phyloP scores from a whole-genome alignment of 2,888 invertebrate species.

The Trissolcus brochymenae region DNA sequence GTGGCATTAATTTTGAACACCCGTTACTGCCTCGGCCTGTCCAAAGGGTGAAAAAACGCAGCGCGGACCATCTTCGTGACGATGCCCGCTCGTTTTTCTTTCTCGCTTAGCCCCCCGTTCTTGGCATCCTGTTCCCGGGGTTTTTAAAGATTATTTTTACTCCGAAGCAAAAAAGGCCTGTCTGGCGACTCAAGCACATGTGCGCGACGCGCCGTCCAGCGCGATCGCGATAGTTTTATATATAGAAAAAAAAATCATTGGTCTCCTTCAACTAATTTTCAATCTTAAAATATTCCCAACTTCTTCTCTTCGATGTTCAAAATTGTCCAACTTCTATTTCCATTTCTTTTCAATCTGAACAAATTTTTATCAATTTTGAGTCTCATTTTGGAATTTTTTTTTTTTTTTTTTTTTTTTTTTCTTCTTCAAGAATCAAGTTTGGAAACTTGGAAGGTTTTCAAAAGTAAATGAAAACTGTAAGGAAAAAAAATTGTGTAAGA shows the following conservation, averaged over 20 bases:
- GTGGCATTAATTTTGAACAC: conserved; percentile 72
- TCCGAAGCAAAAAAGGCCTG: conserved; percentile 75
- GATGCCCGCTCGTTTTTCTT: conserved; percentile 65
- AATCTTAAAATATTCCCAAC: too few species aligned
- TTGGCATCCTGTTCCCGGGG: conserved; percentile 75
- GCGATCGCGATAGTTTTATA: conserved; percentile 18
- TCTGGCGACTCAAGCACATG: conserved; percentile 75
- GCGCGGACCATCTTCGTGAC: conserved; percentile 72
- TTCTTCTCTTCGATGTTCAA: background rate
- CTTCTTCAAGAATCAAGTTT: too few species aligned
- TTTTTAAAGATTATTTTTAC: conserved; percentile 77
- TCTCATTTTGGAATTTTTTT: too few species aligned
- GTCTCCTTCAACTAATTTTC: too few species aligned
- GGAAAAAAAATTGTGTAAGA: too few species aligned
- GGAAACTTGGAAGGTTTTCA: too few species aligned
- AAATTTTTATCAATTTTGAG: too few species aligned
- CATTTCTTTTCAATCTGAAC: too few species aligned
- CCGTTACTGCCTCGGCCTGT: conserved; percentile 70
- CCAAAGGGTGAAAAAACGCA: conserved; percentile 74
- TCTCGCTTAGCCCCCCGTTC: conserved; percentile 42
- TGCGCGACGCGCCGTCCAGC: conserved; percentile 60
- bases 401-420: too few species aligned
- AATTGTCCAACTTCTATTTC: too few species aligned
- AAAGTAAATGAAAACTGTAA: too few species aligned
- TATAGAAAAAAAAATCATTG: conserved; percentile 1